Conservation (phyloP, 2,888 invertebrate species). For the Catocala fraxini region DNA sequence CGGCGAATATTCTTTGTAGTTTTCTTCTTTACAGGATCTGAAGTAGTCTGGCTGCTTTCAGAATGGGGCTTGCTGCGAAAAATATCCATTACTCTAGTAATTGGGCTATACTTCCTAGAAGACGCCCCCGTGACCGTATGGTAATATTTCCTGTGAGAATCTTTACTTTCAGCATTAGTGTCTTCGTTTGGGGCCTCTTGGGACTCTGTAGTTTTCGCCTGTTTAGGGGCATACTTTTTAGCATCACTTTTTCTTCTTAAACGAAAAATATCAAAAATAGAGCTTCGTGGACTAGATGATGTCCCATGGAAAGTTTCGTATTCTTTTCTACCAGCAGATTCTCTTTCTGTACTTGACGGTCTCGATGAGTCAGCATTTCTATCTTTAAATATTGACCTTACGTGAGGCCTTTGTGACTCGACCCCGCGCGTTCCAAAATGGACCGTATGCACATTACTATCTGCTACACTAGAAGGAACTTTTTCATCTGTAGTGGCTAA, state of each 20-base stretch:
- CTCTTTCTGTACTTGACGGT: conserved; percentile 79
- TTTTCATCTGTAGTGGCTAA: conserved; percentile 73
- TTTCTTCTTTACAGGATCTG: conserved; percentile 77
- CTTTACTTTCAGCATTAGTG: conserved; percentile 68
- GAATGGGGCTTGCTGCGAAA: conserved; percentile 78
- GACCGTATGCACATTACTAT: conserved; percentile 81
- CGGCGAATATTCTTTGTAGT: conserved; percentile 73
- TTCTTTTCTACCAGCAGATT: conserved; percentile 71
- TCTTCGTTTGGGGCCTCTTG: conserved; percentile 74
- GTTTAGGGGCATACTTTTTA: conserved; percentile 72
- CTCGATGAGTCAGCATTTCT: conserved; percentile 71
- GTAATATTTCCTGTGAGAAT: conserved; percentile 83
- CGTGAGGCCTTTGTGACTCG: conserved; percentile 81
- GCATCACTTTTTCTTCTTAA: conserved; percentile 83
- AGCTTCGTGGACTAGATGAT: conserved; percentile 82
- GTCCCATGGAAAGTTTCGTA: conserved; percentile 86
- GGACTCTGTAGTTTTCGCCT: conserved; percentile 70
- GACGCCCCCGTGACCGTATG: conserved; percentile 85
- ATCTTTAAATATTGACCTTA: conserved; percentile 81
- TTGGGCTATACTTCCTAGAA: conserved; percentile 82
- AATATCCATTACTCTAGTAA: conserved; percentile 84
- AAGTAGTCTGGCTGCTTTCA: conserved; percentile 64
- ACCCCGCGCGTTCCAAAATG: conserved; percentile 83
- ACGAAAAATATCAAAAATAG: conserved; percentile 85
- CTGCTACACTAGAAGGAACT: conserved; percentile 69